Evolutionary conservation across 2,113 vertebrate species (phyloP).

Genomic region (Ariopsis seemanni): DNA sequence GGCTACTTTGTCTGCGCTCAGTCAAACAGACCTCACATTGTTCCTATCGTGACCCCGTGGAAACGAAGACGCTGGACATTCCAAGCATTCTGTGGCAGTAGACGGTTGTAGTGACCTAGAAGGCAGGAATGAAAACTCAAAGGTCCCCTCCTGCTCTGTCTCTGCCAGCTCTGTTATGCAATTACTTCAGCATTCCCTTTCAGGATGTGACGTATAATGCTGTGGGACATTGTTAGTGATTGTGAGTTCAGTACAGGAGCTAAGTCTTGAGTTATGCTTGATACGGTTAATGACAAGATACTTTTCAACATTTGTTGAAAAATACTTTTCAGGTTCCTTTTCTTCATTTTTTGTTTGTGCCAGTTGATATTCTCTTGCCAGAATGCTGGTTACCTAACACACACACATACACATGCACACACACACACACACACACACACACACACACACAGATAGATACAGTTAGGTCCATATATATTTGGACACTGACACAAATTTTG

Average conservation of each 20-base stretch:
- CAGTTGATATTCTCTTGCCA: neutral
- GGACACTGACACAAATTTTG: no score
- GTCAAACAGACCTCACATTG: conserved; percentile 49
- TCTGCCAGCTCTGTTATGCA: conserved; percentile 43
- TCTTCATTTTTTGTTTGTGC: neutral
- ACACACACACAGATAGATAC: no score
- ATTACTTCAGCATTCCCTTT: conserved; percentile 29
- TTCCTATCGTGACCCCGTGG: conserved; percentile 60
- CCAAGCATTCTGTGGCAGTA: conserved; percentile 60
- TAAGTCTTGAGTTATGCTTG: neutral
- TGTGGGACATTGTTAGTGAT: neutral
- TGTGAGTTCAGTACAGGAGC: neutral
- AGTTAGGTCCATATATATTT: no score
- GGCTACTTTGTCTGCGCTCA: conserved; percentile 60
- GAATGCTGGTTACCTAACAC: neutral
- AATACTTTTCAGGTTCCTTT: neutral
- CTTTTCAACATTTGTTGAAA: neutral
- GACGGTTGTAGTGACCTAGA: conserved; percentile 33
- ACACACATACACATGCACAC: no score
- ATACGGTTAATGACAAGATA: neutral
- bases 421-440: no score
- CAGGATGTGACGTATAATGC: conserved; percentile 11
- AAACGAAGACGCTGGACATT: conserved; percentile 61
- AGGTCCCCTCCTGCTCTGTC: conserved; percentile 18
- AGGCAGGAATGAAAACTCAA: conserved; percentile 28